These are phyloP conservation scores for Lasaia peninsularis DNA, from an alignment of 1,140 invertebrate species.

Conservation along the genomic window DNA sequence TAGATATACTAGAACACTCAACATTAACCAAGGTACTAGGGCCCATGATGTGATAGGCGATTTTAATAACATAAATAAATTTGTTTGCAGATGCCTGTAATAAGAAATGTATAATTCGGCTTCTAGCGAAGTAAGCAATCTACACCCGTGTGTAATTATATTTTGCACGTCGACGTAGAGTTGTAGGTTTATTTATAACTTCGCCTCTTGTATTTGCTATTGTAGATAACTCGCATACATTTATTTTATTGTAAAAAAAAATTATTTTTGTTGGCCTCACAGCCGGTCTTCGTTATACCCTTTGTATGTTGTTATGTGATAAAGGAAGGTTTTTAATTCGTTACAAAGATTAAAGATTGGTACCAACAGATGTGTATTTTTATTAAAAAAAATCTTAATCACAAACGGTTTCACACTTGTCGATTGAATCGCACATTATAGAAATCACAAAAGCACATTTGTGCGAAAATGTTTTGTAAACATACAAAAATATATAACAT, in stretches of 20 bases:
- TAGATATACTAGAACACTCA: too few relatives aligned
- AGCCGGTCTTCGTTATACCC: constrained; percentile 42
- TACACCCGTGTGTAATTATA: constrained; percentile 50
- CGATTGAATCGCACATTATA: too few relatives aligned
- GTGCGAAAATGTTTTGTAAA: too few relatives aligned
- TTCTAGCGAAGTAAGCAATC: constrained; percentile 30
- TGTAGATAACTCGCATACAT: constrained; percentile 61
- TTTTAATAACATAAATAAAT: neutral
- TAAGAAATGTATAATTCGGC: constrained; percentile 24
- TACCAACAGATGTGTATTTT: constrained; percentile 29
- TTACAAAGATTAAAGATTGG: constrained; percentile 52
- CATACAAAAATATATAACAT: too few relatives aligned
- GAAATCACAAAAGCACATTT: too few relatives aligned
- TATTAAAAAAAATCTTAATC: neutral
- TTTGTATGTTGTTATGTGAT: constrained; percentile 60
- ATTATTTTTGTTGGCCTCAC: constrained; percentile 51
- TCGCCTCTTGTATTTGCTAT: constrained; percentile 46
- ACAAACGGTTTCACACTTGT: too few relatives aligned
- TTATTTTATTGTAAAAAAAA: constrained; percentile 47
- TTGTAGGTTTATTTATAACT: constrained; percentile 46
- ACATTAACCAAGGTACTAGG: too few relatives aligned
- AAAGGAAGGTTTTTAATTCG: constrained; percentile 44
- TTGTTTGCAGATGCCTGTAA: constrained; percentile 46
- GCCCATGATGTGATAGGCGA: too few relatives aligned
- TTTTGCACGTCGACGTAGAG: constrained; percentile 44